phyloP scores from a whole-genome alignment of 2,113 vertebrate species.

The Anguilla rostrata region DNA sequence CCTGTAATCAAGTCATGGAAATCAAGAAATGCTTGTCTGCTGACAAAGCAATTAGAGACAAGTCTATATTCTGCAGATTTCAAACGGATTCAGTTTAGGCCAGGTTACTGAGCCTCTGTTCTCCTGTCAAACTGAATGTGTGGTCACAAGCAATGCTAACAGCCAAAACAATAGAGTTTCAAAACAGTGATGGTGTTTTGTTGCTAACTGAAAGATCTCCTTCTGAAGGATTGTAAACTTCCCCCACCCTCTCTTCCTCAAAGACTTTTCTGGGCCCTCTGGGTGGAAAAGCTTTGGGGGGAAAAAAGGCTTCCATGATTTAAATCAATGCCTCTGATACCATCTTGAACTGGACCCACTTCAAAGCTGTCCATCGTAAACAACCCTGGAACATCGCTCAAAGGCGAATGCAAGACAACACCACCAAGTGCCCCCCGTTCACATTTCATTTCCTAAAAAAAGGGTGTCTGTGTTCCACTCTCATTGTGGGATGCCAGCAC shows the following conservation, averaged over 20 bases:
- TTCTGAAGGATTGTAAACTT: constrained; percentile 8
- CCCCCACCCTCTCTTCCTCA: not conserved
- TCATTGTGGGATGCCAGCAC: constrained; percentile 63
- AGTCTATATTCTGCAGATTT: constrained; percentile 50
- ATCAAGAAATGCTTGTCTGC: constrained; percentile 51
- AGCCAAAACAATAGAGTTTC: constrained; percentile 41
- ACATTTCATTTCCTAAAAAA: constrained; percentile 56
- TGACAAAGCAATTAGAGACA: constrained; percentile 50
- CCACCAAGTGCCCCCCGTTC: constrained; percentile 43
- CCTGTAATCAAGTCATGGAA: constrained; percentile 50
- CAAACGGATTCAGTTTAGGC: constrained; percentile 42
- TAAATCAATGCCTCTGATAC: constrained; percentile 50
- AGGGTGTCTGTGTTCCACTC: constrained; percentile 52
- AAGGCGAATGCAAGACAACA: constrained; percentile 51
- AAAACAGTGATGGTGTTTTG: not conserved
- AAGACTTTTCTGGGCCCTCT: constrained; percentile 21
- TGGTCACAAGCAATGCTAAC: constrained; percentile 26
- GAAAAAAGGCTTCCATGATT: constrained; percentile 37
- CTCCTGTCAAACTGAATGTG: constrained; percentile 39
- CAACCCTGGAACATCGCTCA: constrained; percentile 55
- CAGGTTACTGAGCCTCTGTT: constrained; percentile 47
- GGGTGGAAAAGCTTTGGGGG: constrained; percentile 25
- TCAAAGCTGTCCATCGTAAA: constrained; percentile 57
- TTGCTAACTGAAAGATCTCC: constrained; percentile 16
- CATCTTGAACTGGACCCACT: constrained; percentile 55